Conservation (phyloP, 2,113 vertebrate genomes). For the cat (Felis catus) region DNA sequence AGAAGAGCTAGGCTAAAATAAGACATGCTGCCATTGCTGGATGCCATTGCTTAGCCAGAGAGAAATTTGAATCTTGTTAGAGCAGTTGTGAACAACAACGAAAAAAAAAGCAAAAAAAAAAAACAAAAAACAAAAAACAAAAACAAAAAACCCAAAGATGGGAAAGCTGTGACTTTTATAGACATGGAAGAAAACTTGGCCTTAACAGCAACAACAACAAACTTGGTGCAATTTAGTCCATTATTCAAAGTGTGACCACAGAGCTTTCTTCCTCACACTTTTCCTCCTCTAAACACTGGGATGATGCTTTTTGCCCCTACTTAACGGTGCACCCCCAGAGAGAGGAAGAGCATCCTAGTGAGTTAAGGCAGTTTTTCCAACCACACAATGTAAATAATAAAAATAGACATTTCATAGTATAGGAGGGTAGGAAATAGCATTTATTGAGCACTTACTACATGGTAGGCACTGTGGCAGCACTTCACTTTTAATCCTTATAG, state of each 20-base stretch:
- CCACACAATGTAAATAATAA: neutral
- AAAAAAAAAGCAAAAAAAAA: neutral
- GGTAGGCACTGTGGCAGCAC: neutral
- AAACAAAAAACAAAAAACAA: too few species aligned
- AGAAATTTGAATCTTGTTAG: neutral
- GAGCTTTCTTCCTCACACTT: neutral
- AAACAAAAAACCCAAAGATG: neutral
- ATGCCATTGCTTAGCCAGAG: neutral
- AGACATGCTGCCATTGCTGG: neutral
- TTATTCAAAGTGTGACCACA: neutral
- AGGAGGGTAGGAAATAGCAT: neutral
- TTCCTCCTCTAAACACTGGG: neutral
- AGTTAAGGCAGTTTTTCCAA: neutral
- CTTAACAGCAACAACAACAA: neutral
- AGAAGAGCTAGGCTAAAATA: neutral
- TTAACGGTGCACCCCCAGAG: neutral
- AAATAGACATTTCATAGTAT: neutral
- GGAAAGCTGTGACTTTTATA: neutral
- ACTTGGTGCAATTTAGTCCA: neutral
- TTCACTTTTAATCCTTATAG: neutral
- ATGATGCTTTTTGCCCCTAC: neutral
- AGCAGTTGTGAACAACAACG: neutral
- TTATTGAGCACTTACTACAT: neutral
- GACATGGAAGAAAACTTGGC: neutral
- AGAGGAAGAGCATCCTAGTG: neutral